Conservation (phyloP, 2,888 invertebrate genomes). For the Drosophila mayaguana region DNA sequence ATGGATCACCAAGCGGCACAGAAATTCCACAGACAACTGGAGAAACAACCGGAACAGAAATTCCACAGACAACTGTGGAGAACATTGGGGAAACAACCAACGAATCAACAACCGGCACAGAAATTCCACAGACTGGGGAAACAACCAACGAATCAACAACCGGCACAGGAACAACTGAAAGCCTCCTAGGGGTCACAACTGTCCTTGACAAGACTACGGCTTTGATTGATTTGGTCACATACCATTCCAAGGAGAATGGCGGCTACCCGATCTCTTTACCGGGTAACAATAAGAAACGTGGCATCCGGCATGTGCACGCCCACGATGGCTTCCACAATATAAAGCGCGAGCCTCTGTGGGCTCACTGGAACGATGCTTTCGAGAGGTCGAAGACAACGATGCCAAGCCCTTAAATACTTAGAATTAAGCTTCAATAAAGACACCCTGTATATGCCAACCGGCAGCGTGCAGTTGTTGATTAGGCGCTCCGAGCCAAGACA, state of each 20-base stretch:
- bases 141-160: no score
- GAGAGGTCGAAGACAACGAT: no score
- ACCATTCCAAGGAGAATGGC: constrained; percentile 34
- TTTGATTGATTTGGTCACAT: constrained; percentile 31
- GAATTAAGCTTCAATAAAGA: constrained; percentile 18
- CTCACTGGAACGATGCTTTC: constrained; percentile 46
- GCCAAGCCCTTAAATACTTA: neutral
- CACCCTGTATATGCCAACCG: constrained; percentile 28
- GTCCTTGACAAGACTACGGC: neutral
- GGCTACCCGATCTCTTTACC: constrained; percentile 35
- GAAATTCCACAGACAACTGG: no score
- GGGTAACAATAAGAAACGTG: neutral
- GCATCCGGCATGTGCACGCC: constrained; percentile 35
- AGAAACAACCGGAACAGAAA: no score
- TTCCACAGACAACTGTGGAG: no score
- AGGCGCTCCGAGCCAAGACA: constrained; percentile 11
- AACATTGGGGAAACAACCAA: no score
- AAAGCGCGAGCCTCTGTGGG: constrained; percentile 34
- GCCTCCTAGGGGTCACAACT: neutral
- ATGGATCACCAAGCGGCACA: no score
- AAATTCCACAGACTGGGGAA: no score
- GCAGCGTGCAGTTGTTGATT: constrained; percentile 40
- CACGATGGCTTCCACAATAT: constrained; percentile 62
- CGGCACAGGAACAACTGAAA: no score
- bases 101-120: no score